phyloP scores from a whole-genome alignment of 37 sponge, comb jelly and placozoan genomes.

The Bolinopsis microptera region DNA sequence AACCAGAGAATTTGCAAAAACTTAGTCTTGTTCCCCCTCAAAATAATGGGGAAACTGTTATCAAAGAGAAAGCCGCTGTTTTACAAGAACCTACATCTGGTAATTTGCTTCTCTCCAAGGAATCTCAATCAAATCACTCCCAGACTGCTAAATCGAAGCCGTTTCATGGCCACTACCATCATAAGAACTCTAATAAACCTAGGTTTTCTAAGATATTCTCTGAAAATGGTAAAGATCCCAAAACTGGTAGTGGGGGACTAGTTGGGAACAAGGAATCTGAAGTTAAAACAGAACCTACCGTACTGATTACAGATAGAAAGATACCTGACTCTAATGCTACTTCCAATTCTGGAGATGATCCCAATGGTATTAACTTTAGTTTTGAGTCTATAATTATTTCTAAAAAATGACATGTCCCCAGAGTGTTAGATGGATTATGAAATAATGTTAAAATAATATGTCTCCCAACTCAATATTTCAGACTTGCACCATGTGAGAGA shows the following conservation, averaged over 20 bases:
- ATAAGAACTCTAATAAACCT: conserved; percentile 56
- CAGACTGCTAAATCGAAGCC: not conserved
- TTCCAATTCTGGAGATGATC: too few relatives aligned
- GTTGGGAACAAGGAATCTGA: too few relatives aligned
- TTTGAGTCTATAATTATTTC: too few relatives aligned
- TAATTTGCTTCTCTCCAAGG: not conserved
- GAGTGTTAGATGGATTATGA: too few relatives aligned
- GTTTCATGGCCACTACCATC: conserved; percentile 37
- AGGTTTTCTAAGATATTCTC: conserved; percentile 31
- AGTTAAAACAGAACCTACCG: not conserved
- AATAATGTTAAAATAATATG: not conserved
- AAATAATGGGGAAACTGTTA: not conserved
- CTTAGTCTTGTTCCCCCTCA: not conserved
- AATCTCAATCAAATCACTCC: not conserved
- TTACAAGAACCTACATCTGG: not conserved
- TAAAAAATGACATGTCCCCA: too few relatives aligned
- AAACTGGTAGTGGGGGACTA: too few relatives aligned
- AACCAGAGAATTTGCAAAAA: not conserved
- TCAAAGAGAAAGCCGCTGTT: not conserved
- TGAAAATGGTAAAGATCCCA: conserved; percentile 22
- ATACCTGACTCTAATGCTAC: too few relatives aligned
- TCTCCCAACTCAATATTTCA: not conserved
- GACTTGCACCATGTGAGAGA: not conserved
- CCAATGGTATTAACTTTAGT: too few relatives aligned
- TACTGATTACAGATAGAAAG: not conserved